Base-by-base conservation (phyloP, 1,140 invertebrate species). In the Lithobius niger region DNA sequence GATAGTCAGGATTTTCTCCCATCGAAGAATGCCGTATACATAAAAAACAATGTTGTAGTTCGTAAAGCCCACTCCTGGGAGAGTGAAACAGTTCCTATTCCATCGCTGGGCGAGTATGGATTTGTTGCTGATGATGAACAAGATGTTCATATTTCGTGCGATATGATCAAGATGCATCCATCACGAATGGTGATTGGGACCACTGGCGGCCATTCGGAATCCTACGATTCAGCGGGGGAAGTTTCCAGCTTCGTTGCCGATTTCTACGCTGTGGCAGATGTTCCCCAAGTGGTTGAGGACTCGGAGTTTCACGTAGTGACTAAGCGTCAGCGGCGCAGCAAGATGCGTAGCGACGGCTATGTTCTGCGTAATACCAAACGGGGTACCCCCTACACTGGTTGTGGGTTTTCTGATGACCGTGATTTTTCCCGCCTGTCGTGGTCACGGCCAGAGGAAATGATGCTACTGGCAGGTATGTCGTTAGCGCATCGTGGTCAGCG, bases 231-330 rank as follows among this genome's bases (percentile, higher is more conserved):
- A 16, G 3, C 25, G 24, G 24, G 3, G 16, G 48, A 13, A 10
- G 25, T 15, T 22, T 54, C 52, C 4, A 54, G 40, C 25, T 54
- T 44, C 27, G 31, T 54, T 4, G n/a, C 3, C 4, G 54, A 54
- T 27, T 54, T 54, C 19, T 54, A 48, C 22, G 53, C 36, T 4
- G 42, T 22, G 2, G n/a, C 52, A 22, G 53, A 54, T 2, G 22
- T 51, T 4, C 40, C 44, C 16, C 19, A 10, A 16, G 3, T 44
- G 3, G 3, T 54, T 4, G 53, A 55, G 27, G 54, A 55, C 4
- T 25, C 40, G 2, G 54, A 55, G 19, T 55, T 55, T 50, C 54
- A 36, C 18, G 45, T 40, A 4, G 54, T 55, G 22, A 22, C 18
- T 3, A 53, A 53, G 22, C 10, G 22, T 4, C 31, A 53, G n/a